Percentiles rank a stretch among this genome's conserved stretches.
phyloP scores from a whole-genome alignment of 2,888 invertebrate species.

The Tenthredo livida region DNA sequence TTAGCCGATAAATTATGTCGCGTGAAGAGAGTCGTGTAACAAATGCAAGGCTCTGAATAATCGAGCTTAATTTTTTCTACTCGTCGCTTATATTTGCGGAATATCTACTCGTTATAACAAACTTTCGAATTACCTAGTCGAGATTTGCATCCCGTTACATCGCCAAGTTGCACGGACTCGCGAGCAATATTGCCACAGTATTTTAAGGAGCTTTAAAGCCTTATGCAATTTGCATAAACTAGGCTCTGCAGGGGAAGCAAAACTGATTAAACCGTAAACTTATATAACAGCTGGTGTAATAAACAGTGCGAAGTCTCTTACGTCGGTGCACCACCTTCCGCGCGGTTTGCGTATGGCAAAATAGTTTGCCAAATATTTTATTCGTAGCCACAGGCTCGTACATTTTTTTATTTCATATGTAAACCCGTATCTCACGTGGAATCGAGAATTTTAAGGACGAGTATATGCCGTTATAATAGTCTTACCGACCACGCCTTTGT shows the following conservation, averaged over 20 bases:
- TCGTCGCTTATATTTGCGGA: constrained; percentile 30
- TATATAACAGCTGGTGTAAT: constrained; percentile 52
- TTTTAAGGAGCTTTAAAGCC: constrained; percentile 65
- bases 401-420: neutral
- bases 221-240: constrained; percentile 67
- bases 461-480: neutral
- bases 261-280: constrained; percentile 63
- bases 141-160: constrained; percentile 71
- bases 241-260: constrained; percentile 54
- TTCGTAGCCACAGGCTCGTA: neutral
- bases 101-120: constrained; percentile 62
- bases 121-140: constrained; percentile 67
- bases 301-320: constrained; percentile 36
- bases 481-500: constrained; percentile 8
- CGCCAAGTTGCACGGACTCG: constrained; percentile 48
- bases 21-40: constrained; percentile 19
- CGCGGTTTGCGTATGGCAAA: neutral
- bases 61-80: constrained; percentile 19
- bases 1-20: neutral
- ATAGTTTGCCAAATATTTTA: constrained; percentile 7
- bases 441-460: neutral
- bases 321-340: constrained; percentile 54
- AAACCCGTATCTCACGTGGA: neutral
- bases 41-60: constrained; percentile 39
- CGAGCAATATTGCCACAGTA: constrained; percentile 55